Evolutionary conservation across 2,888 invertebrate species (phyloP), one percentile per base, ranked within the genome.

Genomic region (Sminthurinus aureus): DNA sequence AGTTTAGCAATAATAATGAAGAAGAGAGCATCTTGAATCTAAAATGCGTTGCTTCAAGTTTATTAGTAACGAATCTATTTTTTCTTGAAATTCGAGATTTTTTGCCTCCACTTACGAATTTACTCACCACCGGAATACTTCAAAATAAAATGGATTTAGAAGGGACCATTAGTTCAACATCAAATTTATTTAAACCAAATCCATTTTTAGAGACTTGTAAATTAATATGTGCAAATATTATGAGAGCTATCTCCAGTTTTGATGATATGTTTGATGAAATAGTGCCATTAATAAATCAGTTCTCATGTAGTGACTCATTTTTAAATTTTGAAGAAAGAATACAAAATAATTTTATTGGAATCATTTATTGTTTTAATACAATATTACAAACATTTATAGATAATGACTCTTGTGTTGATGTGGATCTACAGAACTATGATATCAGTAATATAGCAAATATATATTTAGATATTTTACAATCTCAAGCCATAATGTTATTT

Each of bases 251-350:
- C 0, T 76, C 80, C 1, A 81, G 79, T 73, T 15, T 85, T 11
- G 82, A 85, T 69, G 86, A 87, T 64, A 69, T 87, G 24, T 52
- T 87, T 13, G 87, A 85, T 24, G 86, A 87, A 78, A 80, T 87
- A 64, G 75, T 79, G 18, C 67, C 81, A 12, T 82, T 77, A 24
- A 66, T 87, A 4, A 71, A 71, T 71, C 13, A 24, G 4, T 71
- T 8, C 15, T 58, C 58, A 58, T 18, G 9, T 15, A 58, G 15
- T 15, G 58, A 58, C 26, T 38, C 71, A 24, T 22, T 24, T 18
- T 64, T 76, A 26, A n/a, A 15, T 20, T 75, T 78, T n/a, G 66
- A 67, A 20, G 82, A 82, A 8, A 26, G 84, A 50, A 13, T 78
- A 20, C 58, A 79, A 13, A 76, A 51, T 38, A 24, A 81, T 22